phyloP scores from a whole-genome alignment of 35 echinoderm and acorn worm species.

The Ophioderma brevispina region DNA sequence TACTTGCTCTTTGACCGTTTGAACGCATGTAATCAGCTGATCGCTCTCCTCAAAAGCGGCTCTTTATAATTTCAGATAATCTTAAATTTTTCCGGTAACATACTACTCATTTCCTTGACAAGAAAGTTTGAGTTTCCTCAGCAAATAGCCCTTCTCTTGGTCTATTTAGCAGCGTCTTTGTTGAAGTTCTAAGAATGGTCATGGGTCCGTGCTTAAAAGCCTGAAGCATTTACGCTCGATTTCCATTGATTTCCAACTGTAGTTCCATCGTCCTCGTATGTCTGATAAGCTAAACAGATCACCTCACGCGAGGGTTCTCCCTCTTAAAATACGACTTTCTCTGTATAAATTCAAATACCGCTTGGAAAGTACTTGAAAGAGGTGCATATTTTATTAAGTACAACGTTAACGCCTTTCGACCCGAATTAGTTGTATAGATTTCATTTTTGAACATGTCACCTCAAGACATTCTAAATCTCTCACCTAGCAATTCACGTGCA shows the following conservation, averaged over 20 bases:
- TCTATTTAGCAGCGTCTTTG: slow-evolving; percentile 9
- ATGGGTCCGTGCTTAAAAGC: background rate
- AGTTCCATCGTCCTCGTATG: background rate
- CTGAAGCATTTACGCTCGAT: background rate
- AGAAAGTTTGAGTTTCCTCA: background rate
- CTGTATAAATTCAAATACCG: too few species aligned
- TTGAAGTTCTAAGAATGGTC: background rate
- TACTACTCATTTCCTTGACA: background rate
- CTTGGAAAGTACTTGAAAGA: too few species aligned
- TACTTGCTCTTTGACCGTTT: slow-evolving; percentile 2
- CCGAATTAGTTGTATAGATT: too few species aligned
- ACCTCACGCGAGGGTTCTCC: background rate
- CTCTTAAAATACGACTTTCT: too few species aligned
- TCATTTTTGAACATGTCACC: too few species aligned
- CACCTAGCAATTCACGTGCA: too few species aligned
- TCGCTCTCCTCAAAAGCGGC: background rate
- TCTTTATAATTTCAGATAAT: background rate
- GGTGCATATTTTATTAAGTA: too few species aligned
- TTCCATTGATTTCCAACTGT: background rate
- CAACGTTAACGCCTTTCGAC: too few species aligned
- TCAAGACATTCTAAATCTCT: too few species aligned
- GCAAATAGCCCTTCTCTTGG: background rate
- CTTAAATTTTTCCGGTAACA: slow-evolving; percentile 6
- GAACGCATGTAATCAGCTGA: background rate
- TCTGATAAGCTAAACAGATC: background rate